These are phyloP conservation scores for Lepidothrix coronata DNA, from an alignment of 2,113 vertebrate genomes.

Conservation along the genomic window DNA sequence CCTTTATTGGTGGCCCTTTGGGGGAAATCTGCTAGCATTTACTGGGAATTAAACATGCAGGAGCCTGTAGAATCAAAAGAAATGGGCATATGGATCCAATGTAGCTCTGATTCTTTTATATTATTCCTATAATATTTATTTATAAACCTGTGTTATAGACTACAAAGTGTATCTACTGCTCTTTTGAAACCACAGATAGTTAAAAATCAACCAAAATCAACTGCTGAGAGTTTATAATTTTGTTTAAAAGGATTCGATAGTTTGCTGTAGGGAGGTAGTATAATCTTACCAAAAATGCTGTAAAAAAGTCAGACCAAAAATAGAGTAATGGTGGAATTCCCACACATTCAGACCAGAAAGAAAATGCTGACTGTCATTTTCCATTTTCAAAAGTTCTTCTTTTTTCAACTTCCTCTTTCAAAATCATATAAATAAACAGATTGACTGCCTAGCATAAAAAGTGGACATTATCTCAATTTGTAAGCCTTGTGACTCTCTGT, in stretches of 20 bases:
- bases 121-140: background rate
- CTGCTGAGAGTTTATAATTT: background rate
- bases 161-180: background rate
- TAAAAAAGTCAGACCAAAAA: background rate
- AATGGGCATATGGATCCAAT: background rate
- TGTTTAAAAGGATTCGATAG: background rate
- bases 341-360: background rate
- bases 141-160: background rate
- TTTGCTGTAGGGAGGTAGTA: background rate
- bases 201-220: background rate
- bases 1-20: background rate
- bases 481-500: background rate
- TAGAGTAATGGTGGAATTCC: background rate
- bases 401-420: background rate
- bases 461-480: background rate
- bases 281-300: background rate
- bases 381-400: background rate
- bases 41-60: background rate
- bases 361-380: conserved; percentile 19
- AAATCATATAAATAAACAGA: background rate
- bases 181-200: background rate
- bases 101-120: background rate
- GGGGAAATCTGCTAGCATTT: background rate
- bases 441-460: background rate
- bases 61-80: background rate